phyloP scores from a whole-genome alignment of 2,888 invertebrate species.

The Catonia carolina region DNA sequence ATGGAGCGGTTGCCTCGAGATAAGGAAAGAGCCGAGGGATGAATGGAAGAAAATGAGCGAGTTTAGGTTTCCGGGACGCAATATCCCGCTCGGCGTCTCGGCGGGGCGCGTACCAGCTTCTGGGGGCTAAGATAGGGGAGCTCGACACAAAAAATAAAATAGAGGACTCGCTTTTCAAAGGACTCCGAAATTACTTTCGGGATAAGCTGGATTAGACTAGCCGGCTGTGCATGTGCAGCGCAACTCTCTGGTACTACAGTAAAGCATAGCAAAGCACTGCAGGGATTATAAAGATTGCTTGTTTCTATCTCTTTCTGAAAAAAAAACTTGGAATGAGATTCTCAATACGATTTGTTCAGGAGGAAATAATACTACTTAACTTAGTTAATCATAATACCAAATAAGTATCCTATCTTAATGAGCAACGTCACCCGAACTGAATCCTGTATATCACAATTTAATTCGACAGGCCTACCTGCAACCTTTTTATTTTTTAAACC shows the following conservation, averaged over 20 bases:
- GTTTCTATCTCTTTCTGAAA: not conserved
- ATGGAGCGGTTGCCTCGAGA: conserved; percentile 30
- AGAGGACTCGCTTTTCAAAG: conserved; percentile 35
- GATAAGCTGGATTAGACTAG: conserved; percentile 37
- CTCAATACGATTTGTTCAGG: too few relatives aligned
- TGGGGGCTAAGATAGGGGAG: conserved; percentile 19
- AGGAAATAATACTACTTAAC: too few relatives aligned
- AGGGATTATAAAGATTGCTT: conserved; percentile 12
- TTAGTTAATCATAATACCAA: too few relatives aligned
- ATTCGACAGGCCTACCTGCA: too few relatives aligned
- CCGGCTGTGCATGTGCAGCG: conserved; percentile 18
- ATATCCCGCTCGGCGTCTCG: conserved; percentile 19
- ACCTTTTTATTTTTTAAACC: too few relatives aligned
- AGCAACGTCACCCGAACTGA: too few relatives aligned
- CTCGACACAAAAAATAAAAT: conserved; percentile 31
- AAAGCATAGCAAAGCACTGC: too few relatives aligned
- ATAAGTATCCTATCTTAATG: too few relatives aligned
- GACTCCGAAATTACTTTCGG: conserved; percentile 38
- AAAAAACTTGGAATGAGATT: too few relatives aligned
- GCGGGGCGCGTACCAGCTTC: conserved; percentile 3
- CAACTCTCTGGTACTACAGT: too few relatives aligned
- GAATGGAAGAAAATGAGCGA: conserved; percentile 24
- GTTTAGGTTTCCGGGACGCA: conserved; percentile 25
- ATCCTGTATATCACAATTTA: too few relatives aligned
- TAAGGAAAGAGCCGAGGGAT: conserved; percentile 26